Base-by-base conservation (phyloP, 2,113 vertebrate species). In the Oostethus manadensis region DNA sequence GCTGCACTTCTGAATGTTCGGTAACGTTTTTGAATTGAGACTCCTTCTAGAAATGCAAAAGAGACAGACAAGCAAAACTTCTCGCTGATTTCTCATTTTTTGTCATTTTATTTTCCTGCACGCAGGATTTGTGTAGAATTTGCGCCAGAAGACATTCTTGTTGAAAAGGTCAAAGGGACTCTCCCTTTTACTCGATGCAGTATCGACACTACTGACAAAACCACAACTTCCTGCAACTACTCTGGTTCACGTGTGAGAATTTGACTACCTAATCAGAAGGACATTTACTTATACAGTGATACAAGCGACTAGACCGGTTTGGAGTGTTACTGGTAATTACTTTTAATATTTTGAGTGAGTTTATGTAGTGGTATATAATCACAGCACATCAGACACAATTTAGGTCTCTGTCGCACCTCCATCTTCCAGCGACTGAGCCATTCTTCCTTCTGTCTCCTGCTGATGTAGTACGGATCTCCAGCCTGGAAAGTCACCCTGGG, bases 391-490 rank as follows among this genome's bases (percentile, higher is more conserved):
- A 74, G 60, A 79, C 73, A 65, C 35, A 70, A 68, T 65, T 42
- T 42, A 42, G 38, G 35, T 70, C 73, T 78, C 73, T 76, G 76
- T 82, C 93, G 91, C 89, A 96, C 96, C 95, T 97, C 94, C 76
- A 93, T 90, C 82, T 94, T 97, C 93, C 93, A 98, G 73, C 89
- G 90, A 14, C 93, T 94, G 83, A 97, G 90, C 94, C 91, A 94
- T 88, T 98, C 95, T 56, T 98, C 96, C 72, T 89, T 88, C 84
- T 96, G 96, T 85, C 93, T 91, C 88, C 93, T 94, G 92, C 94
- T 98, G 90, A 98, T 92, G 89, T 96, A 94, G 89, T 92, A 98
- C 10, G 96, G 95, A 83, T 98, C 96, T 71, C 96, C 96, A 0
- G 96, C 96, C 87, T 98, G 96, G 90, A 94, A 98, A 73, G 95